phyloP scores from a whole-genome alignment of 1,140 invertebrate genomes.

The Lysiphlebus fabarum region DNA sequence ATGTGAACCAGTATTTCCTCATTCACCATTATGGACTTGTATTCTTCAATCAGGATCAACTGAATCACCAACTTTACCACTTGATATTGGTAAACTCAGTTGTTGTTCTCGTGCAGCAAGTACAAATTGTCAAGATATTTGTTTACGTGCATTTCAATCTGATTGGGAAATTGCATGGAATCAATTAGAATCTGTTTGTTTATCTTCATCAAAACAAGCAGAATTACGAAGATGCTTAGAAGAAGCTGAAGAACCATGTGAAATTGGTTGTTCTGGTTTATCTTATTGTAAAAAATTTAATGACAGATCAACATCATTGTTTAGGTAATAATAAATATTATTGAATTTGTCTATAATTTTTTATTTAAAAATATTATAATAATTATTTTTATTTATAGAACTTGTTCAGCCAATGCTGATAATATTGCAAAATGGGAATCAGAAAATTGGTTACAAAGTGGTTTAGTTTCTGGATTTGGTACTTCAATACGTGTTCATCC shows the following conservation, averaged over 20 bases:
- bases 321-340: constrained; percentile 60
- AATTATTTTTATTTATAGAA: constrained; percentile 30
- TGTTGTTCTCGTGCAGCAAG: constrained; percentile 75
- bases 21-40: constrained; percentile 67
- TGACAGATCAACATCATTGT: constrained; percentile 72
- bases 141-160: constrained; percentile 75
- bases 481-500: constrained; percentile 74
- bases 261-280: constrained; percentile 74
- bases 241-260: constrained; percentile 82
- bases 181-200: constrained; percentile 74
- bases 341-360: no score
- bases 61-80: constrained; percentile 40
- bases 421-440: constrained; percentile 46
- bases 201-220: constrained; percentile 67
- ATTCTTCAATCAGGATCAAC: constrained; percentile 58
- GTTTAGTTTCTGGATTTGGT: constrained; percentile 68
- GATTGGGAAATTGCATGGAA: constrained; percentile 74
- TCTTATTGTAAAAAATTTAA: constrained; percentile 81
- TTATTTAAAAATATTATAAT: constrained; percentile 4
- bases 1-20: constrained; percentile 68
- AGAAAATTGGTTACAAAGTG: constrained; percentile 48
- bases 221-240: constrained; percentile 77
- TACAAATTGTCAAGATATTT: constrained; percentile 70
- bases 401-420: constrained; percentile 43
- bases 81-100: constrained; percentile 82